Evolutionary conservation across 2,113 vertebrate species (phyloP), one percentile per base, ranked within the genome.

Genomic region (Ochotona princeps): DNA sequence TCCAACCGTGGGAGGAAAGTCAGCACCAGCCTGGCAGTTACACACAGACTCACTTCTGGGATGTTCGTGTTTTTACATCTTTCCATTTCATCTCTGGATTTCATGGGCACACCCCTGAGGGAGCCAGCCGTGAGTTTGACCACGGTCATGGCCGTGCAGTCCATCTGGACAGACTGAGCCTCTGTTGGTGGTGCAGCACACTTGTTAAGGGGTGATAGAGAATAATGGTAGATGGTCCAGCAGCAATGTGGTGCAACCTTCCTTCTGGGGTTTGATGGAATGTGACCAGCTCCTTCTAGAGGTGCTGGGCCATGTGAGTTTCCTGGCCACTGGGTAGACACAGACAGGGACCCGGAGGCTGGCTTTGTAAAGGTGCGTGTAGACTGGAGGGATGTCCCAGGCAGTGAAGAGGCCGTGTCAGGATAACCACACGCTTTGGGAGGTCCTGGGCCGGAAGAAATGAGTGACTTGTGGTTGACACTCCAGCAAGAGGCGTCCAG

Each of bases 181-280:
- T 11, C 44, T 8, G 0, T 54, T 60, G 21, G 76, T 85, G 44
- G 32, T 12, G 75, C 23, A 78, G 7, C 9, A n/a, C 35, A 32
- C 66, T 83, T 93, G 76, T 61, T 51, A 74, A 25, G 44, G 80
- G 14, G 38, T 18, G n/a, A 25, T 72, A 78, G 69, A 44, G 13
- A 35, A 28, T 84, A 44, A 26, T 3, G 15, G 1, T 61, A 81
- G 47, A 79, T 63, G 61, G 80, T 79, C 25, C 87, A 74, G 60
- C 44, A 89, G 63, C 32, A 70, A 70, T 79, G 78, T 61, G 90
- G 38, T n/a, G 49, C 12, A 54, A 7, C 5, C 17, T 74, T 89
- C 32, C 54, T 80, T 78, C 86, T 72, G 38, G 61, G n/a, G 63
- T 80, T 60, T 92, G 35, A 75, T 84, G 70, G 80, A 54, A 83